Percentiles rank a stretch among this genome's conserved stretches.
phyloP scores from a whole-genome alignment of 2,797 vertebrate species.

The Centropyge bicolor region DNA sequence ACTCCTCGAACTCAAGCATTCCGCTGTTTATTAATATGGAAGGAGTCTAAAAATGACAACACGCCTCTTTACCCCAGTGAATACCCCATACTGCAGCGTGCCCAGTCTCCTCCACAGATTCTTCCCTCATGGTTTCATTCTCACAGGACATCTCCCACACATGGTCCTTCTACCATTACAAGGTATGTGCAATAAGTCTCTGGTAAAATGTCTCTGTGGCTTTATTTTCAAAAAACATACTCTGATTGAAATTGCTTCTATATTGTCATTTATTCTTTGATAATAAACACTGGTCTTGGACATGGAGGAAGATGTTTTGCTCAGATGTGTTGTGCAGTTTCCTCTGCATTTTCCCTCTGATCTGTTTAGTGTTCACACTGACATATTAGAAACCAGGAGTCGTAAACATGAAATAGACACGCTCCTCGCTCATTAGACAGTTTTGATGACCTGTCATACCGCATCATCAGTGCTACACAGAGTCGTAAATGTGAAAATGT shows the following conservation, averaged over 20 bases:
- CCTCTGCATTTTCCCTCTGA: background rate
- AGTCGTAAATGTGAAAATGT: constrained; percentile 11
- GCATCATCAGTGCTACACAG: background rate
- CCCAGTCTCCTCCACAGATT: background rate
- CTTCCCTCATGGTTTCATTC: background rate
- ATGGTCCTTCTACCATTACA: background rate
- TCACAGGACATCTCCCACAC: constrained; percentile 12
- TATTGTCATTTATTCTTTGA: background rate
- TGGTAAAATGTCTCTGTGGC: background rate
- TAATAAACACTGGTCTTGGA: background rate
- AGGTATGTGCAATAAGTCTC: background rate
- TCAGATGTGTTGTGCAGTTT: background rate
- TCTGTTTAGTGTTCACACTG: constrained; percentile 19
- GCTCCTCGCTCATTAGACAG: constrained; percentile 8
- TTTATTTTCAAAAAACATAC: background rate
- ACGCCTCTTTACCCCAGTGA: constrained; percentile 10
- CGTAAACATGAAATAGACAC: constrained; percentile 15
- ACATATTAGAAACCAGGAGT: background rate
- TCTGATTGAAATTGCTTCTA: background rate
- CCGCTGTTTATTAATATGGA: background rate
- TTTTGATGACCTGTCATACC: constrained; percentile 11
- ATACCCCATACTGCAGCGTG: constrained; percentile 3
- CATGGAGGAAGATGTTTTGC: background rate
- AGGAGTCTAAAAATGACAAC: background rate
- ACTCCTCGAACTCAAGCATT: background rate